Evolutionary conservation across 2,113 vertebrate species (phyloP).

Genomic region (Nyctereutes procyonoides): DNA sequence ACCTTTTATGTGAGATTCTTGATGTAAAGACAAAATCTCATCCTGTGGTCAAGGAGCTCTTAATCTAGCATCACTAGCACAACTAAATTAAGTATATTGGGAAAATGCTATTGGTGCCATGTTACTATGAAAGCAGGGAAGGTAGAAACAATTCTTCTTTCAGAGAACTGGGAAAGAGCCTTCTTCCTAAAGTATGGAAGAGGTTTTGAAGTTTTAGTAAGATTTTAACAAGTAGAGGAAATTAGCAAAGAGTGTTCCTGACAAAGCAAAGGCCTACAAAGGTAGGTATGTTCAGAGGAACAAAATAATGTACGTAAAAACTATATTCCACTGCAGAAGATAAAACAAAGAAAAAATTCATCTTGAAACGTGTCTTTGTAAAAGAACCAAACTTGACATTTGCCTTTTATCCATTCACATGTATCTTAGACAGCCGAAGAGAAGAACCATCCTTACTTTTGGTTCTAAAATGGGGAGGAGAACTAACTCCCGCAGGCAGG

Average conservation of each 20-base stretch:
- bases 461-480: constrained; percentile 95
- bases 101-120: not conserved
- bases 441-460: constrained; percentile 93
- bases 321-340: not conserved
- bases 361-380: not conserved
- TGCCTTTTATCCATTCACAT: constrained; percentile 18
- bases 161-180: not conserved
- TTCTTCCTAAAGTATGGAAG: not conserved
- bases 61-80: not conserved
- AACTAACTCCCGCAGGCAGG: constrained; percentile 93
- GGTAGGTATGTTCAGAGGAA: not conserved
- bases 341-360: not conserved
- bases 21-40: not conserved
- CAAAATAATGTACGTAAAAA: not conserved
- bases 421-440: constrained; percentile 88
- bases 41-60: not conserved
- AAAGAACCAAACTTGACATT: constrained; percentile 32
- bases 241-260: not conserved
- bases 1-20: not conserved
- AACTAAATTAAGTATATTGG: not conserved
- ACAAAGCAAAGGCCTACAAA: not conserved
- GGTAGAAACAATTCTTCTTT: not conserved
- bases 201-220: constrained; percentile 27
- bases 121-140: not conserved
- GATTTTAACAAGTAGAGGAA: not conserved